Conservation (phyloP, 1,140 invertebrate species). For the Hylaeus volcanicus region DNA sequence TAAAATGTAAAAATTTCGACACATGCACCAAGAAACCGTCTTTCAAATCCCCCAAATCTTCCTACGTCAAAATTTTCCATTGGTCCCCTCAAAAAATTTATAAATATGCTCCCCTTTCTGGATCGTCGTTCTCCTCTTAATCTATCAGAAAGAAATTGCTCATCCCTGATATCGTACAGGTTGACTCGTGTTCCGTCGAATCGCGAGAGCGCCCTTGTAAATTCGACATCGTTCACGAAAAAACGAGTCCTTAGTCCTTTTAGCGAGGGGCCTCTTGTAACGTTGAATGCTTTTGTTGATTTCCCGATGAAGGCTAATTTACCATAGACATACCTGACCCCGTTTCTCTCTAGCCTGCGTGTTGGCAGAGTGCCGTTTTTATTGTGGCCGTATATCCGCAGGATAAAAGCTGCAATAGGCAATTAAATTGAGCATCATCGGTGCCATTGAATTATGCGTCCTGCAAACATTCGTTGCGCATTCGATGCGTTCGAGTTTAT, state of each 20-base stretch:
- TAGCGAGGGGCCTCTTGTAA: slow-evolving; percentile 26
- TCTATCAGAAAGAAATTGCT: no score
- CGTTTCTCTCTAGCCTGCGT: slow-evolving; percentile 58
- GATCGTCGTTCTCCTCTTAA: no score
- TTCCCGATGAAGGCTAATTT: slow-evolving; percentile 61
- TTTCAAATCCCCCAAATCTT: no score
- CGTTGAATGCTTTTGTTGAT: slow-evolving; percentile 53
- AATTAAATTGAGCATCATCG: slow-evolving; percentile 43
- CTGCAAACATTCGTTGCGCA: neutral
- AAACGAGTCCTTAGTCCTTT: slow-evolving; percentile 35
- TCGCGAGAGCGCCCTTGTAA: neutral
- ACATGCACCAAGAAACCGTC: no score
- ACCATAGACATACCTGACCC: slow-evolving; percentile 63
- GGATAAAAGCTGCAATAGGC: slow-evolving; percentile 49
- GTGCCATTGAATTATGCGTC: slow-evolving; percentile 15
- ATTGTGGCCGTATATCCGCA: slow-evolving; percentile 58
- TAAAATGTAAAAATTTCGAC: no score
- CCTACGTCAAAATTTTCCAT: no score
- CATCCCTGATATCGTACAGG: no score
- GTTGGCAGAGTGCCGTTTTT: slow-evolving; percentile 60
- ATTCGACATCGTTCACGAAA: neutral
- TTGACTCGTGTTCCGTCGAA: no score
- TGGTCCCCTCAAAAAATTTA: no score
- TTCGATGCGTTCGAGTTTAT: neutral
- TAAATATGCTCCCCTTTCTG: no score